Evolutionary conservation across 2,888 invertebrate genomes (phyloP), one percentile per base, ranked within the genome.

Genomic region (Melitaea athalia): DNA sequence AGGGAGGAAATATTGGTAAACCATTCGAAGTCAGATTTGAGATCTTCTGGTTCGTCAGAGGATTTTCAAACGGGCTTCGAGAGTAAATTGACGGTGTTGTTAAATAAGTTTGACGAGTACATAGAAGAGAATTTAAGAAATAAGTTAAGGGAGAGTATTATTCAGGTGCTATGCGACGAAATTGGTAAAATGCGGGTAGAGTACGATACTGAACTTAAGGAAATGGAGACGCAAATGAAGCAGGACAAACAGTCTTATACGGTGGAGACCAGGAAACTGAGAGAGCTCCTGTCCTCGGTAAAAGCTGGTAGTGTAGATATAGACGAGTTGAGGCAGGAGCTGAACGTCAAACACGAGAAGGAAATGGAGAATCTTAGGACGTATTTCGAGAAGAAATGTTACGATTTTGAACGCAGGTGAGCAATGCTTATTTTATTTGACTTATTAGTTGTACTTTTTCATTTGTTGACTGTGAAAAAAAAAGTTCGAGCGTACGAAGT

Each of bases 341-440:
- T 96, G 42, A 94, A 95, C 65, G 80, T 86, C 5, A 95, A 95
- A 77, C 96, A 97, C 85, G 93, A 95, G 47, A 94, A 94, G 72
- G 96, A 97, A 83, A 95, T 97, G 95, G 96, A 96, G 82, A 95
- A 96, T 79, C 83, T 97, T 64, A 92, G 97, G 59, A 95, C 94
- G 11, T 97, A 97, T 79, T 97, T 96, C 80, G 97, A 97, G 79
- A 94, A 95, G 79, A 96, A 96, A 81, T 97, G 96, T 81, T 93
- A 95, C 0, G 96, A 97, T 77, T 93, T 97, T 85, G 96, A 96
- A 81, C 95, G 96, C 79, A 95, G 96, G 94, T 79, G 67, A 69
- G 72, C 14, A 43, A 42, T 31, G 67, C 42, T 24, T 50, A 14
- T 10, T 50, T n/a, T 24, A 38, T n/a, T 33, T 12, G 17, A 52